Evolutionary conservation across 2,113 vertebrate genomes (phyloP), one percentile per base, ranked within the genome.

Genomic region (Erythrocercus mccallii): DNA sequence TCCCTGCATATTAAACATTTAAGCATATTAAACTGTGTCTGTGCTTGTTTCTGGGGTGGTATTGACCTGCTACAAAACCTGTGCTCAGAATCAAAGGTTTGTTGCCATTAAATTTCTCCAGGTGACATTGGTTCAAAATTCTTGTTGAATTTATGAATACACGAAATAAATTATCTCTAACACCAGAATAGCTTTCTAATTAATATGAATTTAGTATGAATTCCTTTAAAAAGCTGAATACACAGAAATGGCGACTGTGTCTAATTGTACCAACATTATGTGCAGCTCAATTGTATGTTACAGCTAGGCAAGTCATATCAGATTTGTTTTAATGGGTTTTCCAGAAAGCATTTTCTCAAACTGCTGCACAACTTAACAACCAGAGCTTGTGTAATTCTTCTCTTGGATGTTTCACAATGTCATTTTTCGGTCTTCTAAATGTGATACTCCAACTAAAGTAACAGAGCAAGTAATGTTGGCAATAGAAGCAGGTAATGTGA

Each of bases 401-500:
- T 79, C 40, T 81, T 85, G 65, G 51, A 71, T 54, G 22, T 85
- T 94, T 92, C 66, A 71, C 87, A 72, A 64, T 48, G 61, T 56
- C 31, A 47, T 84, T 84, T 94, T 84, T 81, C 5, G 7, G n/a
- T 38, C 38, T 79, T 61, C 51, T 83, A 62, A 88, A 91, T 68
- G 18, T 76, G 78, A 92, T 42, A 89, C 69, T 91, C 40, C 84
- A 87, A 4, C 77, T 79, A 35, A 68, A 92, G 73, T 81, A 92
- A 40, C 69, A 88, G 60, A 86, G 54, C 58, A 31, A 90, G 79
- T 58, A 69, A 88, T 90, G 66, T 27, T 95, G 92, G 95, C 95
- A 86, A 61, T 73, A 69, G 62, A 80, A 94, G 90, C 66, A 95
- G 92, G 88, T 96, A 97, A 88, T 90, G 45, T 83, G 94, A 95